Base-by-base conservation (phyloP, 2,113 vertebrate genomes). In the Scytalopus superciliaris region DNA sequence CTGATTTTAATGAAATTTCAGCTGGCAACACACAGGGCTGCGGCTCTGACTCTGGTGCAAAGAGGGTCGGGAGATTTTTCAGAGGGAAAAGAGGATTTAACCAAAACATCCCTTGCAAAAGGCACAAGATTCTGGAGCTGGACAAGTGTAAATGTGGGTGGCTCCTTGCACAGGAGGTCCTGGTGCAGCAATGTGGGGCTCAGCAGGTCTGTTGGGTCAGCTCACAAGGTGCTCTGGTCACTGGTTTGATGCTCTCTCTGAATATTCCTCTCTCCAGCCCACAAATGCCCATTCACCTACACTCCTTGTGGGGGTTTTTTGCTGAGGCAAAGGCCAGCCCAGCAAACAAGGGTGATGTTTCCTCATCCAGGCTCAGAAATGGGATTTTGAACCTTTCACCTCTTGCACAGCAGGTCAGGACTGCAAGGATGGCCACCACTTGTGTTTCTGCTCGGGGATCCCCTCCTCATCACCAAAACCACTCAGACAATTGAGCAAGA, bases 21-120 rank as follows among this genome's bases (percentile, higher is more conserved):
- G n/a, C 72, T 0, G 0, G 72, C 47, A 79, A 59, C 68, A 40
- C 0, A 0, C 49, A 25, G 59, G 39, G 63, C 49, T 42, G 16
- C 0, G 14, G 52, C 24, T 85, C 76, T 68, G 70, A 30, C 67
- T 66, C 49, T 7, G 19, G 50, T 8, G 23, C 75, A 85, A 66
- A 49, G 70, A 55, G 42, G 42, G 25, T 6, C 0, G 0, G 70
- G 57, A 72, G 27, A 24, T 56, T 86, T 79, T 86, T 53, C 52
- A 63, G 35, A 25, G 18, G 23, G 57, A 53, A 88, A 88, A 86
- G n/a, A 79, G 35, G 62, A 76, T 91, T 86, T 68, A 90, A 75
- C 52, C 1, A 18, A 77, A 91, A 74, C 5, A 62, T 22, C 9
- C 35, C 69, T 49, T 52, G 40, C 10, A 59, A 59, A 87, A 89